Conservation (phyloP, 2,888 invertebrate species). For the Notodonta ziczac region DNA sequence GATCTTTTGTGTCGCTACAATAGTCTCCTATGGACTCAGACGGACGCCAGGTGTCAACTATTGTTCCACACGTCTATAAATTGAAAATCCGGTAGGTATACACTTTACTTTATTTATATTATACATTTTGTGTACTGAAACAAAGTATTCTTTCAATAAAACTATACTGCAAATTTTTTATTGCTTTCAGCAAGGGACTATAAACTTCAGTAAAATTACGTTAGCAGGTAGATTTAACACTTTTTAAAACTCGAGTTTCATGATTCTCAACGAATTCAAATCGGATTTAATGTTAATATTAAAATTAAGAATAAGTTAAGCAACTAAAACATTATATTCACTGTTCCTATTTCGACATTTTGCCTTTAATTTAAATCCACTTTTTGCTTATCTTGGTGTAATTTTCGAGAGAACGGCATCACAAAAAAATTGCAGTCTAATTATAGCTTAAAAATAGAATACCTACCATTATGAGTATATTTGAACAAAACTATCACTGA, state of each 20-base stretch:
- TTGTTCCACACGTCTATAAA: not conserved
- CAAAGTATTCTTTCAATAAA: too few species aligned
- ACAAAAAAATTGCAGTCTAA: slow-evolving; percentile 2
- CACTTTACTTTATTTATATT: too few species aligned
- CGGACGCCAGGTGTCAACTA: not conserved
- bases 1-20: slow-evolving; percentile 6
- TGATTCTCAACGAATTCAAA: too few species aligned
- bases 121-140: too few species aligned
- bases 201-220: too few species aligned
- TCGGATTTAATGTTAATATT: not conserved
- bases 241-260: too few species aligned
- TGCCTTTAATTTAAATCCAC: not conserved
- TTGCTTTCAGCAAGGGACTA: too few species aligned
- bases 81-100: not conserved
- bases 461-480: not conserved
- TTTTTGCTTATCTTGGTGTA: slow-evolving; percentile 1
- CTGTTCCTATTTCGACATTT: slow-evolving; percentile 2
- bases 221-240: too few species aligned
- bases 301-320: not conserved
- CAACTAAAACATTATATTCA: not conserved
- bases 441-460: not conserved
- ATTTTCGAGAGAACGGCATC: slow-evolving; percentile 1
- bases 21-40: slow-evolving; percentile 1
- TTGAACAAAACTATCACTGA: too few species aligned
- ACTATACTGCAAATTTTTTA: too few species aligned